phyloP scores from a whole-genome alignment of 2,888 invertebrate genomes.

The Sabellastarte sp. region DNA sequence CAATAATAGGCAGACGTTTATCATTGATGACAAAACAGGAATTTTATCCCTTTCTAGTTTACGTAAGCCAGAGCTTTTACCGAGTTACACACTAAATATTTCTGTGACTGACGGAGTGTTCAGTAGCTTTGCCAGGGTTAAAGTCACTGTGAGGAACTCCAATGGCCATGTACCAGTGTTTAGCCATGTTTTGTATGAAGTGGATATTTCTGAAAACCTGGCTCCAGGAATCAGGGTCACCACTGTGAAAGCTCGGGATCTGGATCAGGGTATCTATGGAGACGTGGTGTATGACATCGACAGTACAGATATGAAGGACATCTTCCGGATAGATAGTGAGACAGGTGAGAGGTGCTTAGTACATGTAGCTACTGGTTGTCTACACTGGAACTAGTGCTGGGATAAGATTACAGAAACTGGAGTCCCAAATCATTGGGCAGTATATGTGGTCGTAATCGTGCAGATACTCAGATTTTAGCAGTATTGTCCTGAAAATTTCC shows the following conservation, averaged over 20 bases:
- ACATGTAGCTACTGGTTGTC: too few species aligned
- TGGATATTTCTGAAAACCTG: constrained; percentile 76
- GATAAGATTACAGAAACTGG: too few species aligned
- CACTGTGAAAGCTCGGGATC: constrained; percentile 76
- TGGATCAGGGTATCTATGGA: constrained; percentile 71
- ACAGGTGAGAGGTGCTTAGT: constrained; percentile 61
- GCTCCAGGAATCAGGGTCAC: constrained; percentile 74
- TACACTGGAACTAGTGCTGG: too few species aligned
- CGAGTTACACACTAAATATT: constrained; percentile 76
- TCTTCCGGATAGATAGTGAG: constrained; percentile 59
- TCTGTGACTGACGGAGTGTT: constrained; percentile 95
- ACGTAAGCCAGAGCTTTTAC: constrained; percentile 71
- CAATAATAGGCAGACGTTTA: constrained; percentile 65
- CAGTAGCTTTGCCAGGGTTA: constrained; percentile 73
- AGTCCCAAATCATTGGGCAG: too few species aligned
- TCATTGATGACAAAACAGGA: constrained; percentile 55
- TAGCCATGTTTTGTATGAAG: constrained; percentile 75
- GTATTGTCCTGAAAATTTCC: too few species aligned
- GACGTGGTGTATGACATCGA: constrained; percentile 66
- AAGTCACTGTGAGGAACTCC: constrained; percentile 56
- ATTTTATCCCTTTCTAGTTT: constrained; percentile 74
- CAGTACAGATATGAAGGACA: constrained; percentile 53
- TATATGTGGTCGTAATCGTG: too few species aligned
- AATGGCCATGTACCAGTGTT: constrained; percentile 81
- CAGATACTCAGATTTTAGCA: too few species aligned